Conservation (phyloP, 1,140 invertebrate genomes). For the Elymnias hypermnestra region DNA sequence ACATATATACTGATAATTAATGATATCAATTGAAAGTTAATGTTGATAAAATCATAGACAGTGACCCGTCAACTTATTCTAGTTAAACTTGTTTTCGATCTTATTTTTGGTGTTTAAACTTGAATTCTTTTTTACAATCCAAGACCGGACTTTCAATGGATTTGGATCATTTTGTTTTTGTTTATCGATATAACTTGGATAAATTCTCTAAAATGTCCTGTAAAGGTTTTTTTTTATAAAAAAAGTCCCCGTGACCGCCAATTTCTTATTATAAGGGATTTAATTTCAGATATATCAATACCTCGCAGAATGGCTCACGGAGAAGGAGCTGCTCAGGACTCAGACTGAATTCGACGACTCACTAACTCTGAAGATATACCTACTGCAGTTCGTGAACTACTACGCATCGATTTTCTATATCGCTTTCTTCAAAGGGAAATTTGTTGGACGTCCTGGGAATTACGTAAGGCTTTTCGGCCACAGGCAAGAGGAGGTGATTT, state of each 20-base stretch:
- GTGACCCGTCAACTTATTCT: too few species aligned
- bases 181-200: too few species aligned
- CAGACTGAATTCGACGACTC: slow-evolving; percentile 99
- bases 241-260: not conserved
- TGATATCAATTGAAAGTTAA: too few species aligned
- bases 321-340: slow-evolving; percentile 94
- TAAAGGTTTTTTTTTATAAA: too few species aligned
- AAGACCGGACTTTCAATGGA: too few species aligned
- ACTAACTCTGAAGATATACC: slow-evolving; percentile 96
- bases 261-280: not conserved
- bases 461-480: slow-evolving; percentile 86
- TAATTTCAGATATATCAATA: slow-evolving; percentile 86
- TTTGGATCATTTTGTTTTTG: too few species aligned
- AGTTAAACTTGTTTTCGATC: too few species aligned
- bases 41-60: too few species aligned
- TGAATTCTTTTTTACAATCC: too few species aligned
- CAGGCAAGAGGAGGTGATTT: slow-evolving; percentile 88
- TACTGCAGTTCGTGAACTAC: slow-evolving; percentile 99
- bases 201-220: too few species aligned
- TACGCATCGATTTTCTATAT: slow-evolving; percentile 99
- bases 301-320: slow-evolving; percentile 94
- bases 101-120: too few species aligned
- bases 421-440: slow-evolving; percentile 97
- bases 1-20: too few species aligned
- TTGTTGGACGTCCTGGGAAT: slow-evolving; percentile 88